These are phyloP conservation scores for Harpegnathos saltator DNA, from an alignment of 1,140 invertebrate species.

Conservation along the genomic window DNA sequence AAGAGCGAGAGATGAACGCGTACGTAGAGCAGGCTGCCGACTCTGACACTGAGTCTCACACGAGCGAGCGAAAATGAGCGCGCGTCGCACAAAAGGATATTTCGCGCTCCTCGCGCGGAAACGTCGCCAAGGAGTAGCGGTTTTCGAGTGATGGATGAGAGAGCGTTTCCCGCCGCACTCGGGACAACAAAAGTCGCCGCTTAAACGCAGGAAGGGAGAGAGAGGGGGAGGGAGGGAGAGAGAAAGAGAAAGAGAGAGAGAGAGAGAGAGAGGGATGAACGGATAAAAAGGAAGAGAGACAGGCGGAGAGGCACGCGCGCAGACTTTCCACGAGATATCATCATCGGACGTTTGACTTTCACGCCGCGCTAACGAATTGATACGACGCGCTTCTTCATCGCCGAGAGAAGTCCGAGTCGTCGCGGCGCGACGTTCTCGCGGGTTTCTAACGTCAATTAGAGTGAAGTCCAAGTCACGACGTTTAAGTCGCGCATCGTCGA, in stretches of 20 bases:
- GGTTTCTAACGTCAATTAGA: neutral
- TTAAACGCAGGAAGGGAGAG: no score
- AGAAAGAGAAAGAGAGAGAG: conserved; percentile 7
- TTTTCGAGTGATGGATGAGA: conserved; percentile 56
- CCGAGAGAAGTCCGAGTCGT: neutral
- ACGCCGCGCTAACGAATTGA: conserved; percentile 44
- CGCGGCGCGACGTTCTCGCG: neutral
- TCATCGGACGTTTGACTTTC: conserved; percentile 40
- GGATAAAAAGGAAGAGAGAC: conserved; percentile 8
- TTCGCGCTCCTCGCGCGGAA: conserved; percentile 58
- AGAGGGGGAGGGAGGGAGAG: neutral
- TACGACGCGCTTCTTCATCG: neutral
- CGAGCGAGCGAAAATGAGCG: neutral
- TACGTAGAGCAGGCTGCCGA: conserved; percentile 11
- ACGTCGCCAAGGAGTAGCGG: conserved; percentile 45
- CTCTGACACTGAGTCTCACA: conserved; percentile 14
- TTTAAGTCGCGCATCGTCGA: no score
- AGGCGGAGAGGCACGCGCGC: neutral
- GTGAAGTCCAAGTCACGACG: no score
- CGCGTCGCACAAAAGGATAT: conserved; percentile 42
- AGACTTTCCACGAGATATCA: conserved; percentile 28
- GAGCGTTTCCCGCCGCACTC: neutral
- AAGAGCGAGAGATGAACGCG: neutral
- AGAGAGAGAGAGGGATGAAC: neutral
- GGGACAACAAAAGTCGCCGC: conserved; percentile 31